Evolutionary conservation across 2,113 vertebrate genomes (phyloP).

Genomic region (Megaceryle maxima): DNA sequence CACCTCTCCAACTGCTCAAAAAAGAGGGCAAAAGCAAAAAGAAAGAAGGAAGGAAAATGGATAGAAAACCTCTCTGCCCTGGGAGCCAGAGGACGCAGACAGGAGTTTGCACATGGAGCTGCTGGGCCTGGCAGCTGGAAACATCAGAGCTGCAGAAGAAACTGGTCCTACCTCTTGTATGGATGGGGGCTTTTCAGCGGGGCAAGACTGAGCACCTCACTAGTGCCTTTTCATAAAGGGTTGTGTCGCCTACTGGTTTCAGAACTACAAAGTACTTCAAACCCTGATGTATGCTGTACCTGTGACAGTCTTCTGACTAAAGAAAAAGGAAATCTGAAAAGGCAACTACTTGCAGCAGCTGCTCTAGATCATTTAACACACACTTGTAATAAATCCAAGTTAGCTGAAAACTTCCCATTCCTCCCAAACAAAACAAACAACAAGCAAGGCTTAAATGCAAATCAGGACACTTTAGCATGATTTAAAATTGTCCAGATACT

Average conservation of each 20-base stretch:
- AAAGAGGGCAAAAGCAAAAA: not conserved
- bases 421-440: not conserved
- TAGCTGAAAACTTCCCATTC: not conserved
- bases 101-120: not conserved
- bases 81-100: not conserved
- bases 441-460: not conserved
- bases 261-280: not conserved
- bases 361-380: not conserved
- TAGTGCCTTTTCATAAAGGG: accelerated
- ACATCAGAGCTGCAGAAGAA: not conserved
- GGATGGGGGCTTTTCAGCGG: not conserved
- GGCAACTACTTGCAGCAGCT: not conserved
- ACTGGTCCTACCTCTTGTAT: not conserved
- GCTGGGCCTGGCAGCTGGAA: not conserved
- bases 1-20: not conserved
- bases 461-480: not conserved
- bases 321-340: not conserved
- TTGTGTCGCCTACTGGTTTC: accelerated
- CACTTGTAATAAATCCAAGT: not conserved
- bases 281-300: not conserved
- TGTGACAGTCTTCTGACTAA: not conserved
- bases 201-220: not conserved
- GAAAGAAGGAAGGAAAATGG: not conserved
- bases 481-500: not conserved
- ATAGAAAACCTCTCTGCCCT: not conserved